Conservation (phyloP, 2,113 vertebrate genomes). For the Dipodomys merriami region DNA sequence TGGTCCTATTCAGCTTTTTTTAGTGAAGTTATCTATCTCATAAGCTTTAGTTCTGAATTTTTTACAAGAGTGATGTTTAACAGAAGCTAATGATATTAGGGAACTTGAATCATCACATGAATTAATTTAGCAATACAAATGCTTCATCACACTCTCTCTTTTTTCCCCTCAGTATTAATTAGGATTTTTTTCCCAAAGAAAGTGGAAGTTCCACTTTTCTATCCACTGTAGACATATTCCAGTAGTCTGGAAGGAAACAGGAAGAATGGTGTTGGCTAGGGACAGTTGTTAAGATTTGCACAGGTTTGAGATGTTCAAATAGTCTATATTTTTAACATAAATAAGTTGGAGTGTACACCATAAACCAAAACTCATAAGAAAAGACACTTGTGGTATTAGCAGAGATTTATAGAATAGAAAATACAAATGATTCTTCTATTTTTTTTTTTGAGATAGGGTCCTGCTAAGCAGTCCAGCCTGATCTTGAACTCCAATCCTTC, state of each 20-base stretch:
- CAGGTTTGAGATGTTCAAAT: background rate
- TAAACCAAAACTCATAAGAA: background rate
- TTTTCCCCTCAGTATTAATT: constrained; percentile 68
- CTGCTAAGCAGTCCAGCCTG: background rate
- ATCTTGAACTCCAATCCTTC: background rate
- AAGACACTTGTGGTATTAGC: background rate
- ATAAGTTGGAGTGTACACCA: background rate
- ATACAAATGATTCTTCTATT: background rate
- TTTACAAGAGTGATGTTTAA: constrained; percentile 73
- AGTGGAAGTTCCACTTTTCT: background rate
- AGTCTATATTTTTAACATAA: constrained; percentile 33
- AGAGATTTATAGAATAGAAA: constrained; percentile 44
- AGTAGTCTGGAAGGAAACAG: background rate
- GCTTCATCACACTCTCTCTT: constrained; percentile 30
- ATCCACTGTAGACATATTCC: background rate
- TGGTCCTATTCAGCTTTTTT: constrained; percentile 20
- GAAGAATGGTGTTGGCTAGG: constrained; percentile 17
- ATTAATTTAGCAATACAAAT: constrained; percentile 65
- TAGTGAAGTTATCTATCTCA: constrained; percentile 49
- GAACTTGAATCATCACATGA: constrained; percentile 52
- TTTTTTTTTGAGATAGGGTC: background rate
- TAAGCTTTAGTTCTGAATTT: constrained; percentile 69
- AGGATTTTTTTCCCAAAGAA: constrained; percentile 45
- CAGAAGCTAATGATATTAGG: constrained; percentile 63
- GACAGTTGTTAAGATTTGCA: background rate